These are phyloP conservation scores for Calonectris borealis DNA, from an alignment of 2,113 vertebrate species.

Conservation along the genomic window DNA sequence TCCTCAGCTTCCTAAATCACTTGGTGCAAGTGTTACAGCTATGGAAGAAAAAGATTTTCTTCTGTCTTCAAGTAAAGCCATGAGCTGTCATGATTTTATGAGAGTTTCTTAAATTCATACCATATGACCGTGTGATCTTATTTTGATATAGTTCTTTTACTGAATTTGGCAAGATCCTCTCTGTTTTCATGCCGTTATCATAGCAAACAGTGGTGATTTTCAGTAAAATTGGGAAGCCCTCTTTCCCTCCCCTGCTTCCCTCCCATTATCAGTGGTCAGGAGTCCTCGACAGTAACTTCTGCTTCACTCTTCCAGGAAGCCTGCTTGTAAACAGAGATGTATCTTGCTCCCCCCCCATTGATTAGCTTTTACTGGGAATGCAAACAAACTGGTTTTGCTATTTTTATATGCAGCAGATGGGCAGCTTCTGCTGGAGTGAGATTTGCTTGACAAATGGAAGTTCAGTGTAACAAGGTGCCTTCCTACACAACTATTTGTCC, in stretches of 20 bases:
- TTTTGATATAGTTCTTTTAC: background rate
- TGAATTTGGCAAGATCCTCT: background rate
- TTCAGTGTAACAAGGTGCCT: background rate
- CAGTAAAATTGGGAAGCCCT: background rate
- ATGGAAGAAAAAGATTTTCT: background rate
- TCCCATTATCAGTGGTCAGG: accelerated
- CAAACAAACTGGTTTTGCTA: conserved; percentile 28
- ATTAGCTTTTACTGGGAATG: conserved; percentile 25
- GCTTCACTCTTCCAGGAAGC: background rate
- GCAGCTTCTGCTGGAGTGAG: background rate
- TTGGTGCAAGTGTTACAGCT: too few species aligned
- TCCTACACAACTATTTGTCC: background rate
- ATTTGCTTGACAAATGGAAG: background rate
- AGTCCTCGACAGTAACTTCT: background rate
- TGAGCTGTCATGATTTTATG: background rate
- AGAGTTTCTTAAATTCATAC: background rate
- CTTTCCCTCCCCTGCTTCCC: background rate
- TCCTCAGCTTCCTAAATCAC: background rate
- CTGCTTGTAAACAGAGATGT: background rate
- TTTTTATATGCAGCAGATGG: background rate
- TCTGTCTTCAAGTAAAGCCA: background rate
- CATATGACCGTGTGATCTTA: background rate
- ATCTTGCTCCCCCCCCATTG: background rate
- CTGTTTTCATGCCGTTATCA: background rate
- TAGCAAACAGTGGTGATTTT: background rate